A percentile compares a stretch with the other conserved stretches of the same genome.
phyloP scores from a whole-genome alignment of 2,888 invertebrate species.

The Zelleria hepariella region DNA sequence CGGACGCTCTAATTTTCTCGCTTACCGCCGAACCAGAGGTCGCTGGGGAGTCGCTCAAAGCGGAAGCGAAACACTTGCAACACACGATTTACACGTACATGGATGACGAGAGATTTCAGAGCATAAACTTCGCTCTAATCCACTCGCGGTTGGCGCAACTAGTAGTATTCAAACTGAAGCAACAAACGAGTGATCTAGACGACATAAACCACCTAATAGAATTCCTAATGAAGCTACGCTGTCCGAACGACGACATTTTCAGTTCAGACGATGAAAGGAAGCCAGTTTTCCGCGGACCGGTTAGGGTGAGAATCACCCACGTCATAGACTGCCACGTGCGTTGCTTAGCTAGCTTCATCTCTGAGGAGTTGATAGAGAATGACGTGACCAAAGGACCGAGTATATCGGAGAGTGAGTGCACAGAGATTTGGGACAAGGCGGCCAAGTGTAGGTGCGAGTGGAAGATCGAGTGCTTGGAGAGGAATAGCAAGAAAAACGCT shows the following conservation, averaged over 20 bases:
- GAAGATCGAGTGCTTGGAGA: conserved; percentile 65
- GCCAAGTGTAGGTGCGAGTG: conserved; percentile 76
- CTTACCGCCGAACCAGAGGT: conserved; percentile 68
- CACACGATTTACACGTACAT: conserved; percentile 78
- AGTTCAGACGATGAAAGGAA: conserved; percentile 72
- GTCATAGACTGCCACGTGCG: conserved; percentile 51
- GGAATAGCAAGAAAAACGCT: conserved; percentile 64
- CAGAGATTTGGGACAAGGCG: conserved; percentile 70
- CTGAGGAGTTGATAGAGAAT: conserved; percentile 46
- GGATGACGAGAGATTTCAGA: conserved; percentile 76
- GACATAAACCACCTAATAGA: conserved; percentile 51
- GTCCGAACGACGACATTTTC: conserved; percentile 67
- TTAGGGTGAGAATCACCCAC: conserved; percentile 38
- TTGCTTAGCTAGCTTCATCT: conserved; percentile 57
- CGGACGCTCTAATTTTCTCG: conserved; percentile 73
- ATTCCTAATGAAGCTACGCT: conserved; percentile 47
- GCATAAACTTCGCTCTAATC: conserved; percentile 75
- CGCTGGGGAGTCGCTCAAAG: conserved; percentile 72
- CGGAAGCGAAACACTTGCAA: conserved; percentile 78
- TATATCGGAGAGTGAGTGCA: conserved; percentile 71
- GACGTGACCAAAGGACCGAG: conserved; percentile 56
- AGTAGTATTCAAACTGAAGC: conserved; percentile 72
- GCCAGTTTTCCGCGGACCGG: conserved; percentile 37
- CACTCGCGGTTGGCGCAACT: conserved; percentile 77
- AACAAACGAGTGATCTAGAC: conserved; percentile 49